These are phyloP conservation scores for Polyommatus iphigenia DNA, from an alignment of 2,888 invertebrate species.

Conservation along the genomic window DNA sequence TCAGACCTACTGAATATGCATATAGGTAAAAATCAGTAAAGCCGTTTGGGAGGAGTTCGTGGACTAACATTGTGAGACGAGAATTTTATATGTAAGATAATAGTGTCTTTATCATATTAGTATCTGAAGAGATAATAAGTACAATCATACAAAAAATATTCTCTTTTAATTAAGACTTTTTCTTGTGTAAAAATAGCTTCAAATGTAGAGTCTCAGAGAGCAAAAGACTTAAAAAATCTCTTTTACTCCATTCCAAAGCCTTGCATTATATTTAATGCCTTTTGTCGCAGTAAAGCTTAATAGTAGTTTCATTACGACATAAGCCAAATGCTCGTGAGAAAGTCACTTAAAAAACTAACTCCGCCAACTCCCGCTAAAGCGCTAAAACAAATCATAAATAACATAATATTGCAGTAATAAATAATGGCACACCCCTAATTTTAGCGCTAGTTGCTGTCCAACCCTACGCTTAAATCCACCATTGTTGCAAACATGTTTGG, in stretches of 20 bases:
- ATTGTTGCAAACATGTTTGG: slow-evolving; percentile 71
- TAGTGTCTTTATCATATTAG: too few species aligned
- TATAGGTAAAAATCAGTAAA: too few species aligned
- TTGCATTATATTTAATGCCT: not conserved
- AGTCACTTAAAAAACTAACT: slow-evolving; percentile 61
- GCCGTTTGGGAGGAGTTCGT: too few species aligned
- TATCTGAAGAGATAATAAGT: too few species aligned
- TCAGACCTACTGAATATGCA: too few species aligned
- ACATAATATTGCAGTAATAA: slow-evolving; percentile 77
- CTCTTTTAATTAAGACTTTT: not conserved
- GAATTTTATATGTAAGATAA: too few species aligned
- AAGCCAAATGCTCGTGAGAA: slow-evolving; percentile 60
- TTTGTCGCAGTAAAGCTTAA: not conserved
- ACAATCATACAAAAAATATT: too few species aligned
- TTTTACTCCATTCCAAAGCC: not conserved
- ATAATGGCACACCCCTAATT: slow-evolving; percentile 78
- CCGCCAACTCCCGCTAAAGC: slow-evolving; percentile 58
- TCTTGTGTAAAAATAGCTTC: not conserved
- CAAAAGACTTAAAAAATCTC: not conserved
- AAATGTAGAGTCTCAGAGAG: not conserved
- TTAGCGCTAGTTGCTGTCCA: slow-evolving; percentile 59
- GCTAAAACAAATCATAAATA: slow-evolving; percentile 73
- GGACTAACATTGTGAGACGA: too few species aligned
- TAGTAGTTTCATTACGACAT: not conserved
- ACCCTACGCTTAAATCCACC: slow-evolving; percentile 75